These are phyloP conservation scores for Apodemus speciosus DNA, from an alignment of 2,113 vertebrate species.

Conservation along the genomic window DNA sequence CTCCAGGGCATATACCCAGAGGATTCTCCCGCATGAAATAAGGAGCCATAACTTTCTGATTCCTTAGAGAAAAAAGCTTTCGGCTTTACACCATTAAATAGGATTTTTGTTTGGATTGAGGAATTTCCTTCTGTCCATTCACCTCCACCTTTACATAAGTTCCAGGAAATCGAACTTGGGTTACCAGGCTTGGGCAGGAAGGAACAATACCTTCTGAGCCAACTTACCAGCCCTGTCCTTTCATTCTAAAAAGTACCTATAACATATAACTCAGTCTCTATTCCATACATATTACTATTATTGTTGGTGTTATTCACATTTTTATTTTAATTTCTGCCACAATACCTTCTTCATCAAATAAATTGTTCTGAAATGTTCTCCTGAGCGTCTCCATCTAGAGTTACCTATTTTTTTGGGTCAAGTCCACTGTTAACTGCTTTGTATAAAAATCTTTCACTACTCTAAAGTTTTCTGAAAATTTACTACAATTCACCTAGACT, in stretches of 20 bases:
- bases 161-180: neutral
- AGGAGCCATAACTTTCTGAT: neutral
- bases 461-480: neutral
- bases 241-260: neutral
- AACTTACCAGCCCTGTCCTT: neutral
- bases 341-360: neutral
- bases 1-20: no score
- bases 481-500: neutral
- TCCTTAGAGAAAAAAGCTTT: neutral
- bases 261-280: neutral
- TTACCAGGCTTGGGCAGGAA: neutral
- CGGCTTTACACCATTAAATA: neutral
- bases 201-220: neutral
- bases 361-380: neutral
- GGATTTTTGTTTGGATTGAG: neutral
- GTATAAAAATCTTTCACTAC: neutral
- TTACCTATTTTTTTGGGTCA: neutral
- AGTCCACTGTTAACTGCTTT: neutral
- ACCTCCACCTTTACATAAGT: neutral
- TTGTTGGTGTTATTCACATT: neutral
- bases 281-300: neutral
- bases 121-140: neutral
- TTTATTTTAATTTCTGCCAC: neutral
- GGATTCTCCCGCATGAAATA: no score
- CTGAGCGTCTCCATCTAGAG: neutral